Conservation (phyloP, 2,888 invertebrate genomes). For the Heteropelma amictum region DNA sequence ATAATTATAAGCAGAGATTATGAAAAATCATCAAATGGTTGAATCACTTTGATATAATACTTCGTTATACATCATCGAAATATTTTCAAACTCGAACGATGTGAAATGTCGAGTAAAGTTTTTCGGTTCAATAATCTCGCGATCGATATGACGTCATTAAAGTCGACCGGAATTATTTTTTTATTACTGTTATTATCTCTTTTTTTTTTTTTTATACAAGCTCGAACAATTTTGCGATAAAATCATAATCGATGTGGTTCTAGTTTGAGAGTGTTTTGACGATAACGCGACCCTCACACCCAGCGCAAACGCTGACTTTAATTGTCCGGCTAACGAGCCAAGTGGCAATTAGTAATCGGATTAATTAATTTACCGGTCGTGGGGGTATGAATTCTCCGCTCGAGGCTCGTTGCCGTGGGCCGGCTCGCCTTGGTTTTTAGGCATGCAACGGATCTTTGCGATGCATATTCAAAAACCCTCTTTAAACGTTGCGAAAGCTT, state of each 20-base stretch:
- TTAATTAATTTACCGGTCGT: conserved; percentile 60
- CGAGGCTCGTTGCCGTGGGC: conserved; percentile 6
- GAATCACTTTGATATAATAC: no score
- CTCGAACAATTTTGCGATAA: neutral
- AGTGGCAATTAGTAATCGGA: conserved; percentile 62
- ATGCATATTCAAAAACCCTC: conserved; percentile 46
- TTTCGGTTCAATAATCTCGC: no score
- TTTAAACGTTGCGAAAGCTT: conserved; percentile 32
- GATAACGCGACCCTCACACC: conserved; percentile 48
- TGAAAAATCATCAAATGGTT: no score
- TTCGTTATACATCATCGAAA: no score
- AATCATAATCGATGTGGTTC: neutral
- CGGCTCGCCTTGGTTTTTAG: conserved; percentile 3
- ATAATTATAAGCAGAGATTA: no score
- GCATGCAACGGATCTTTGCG: conserved; percentile 42
- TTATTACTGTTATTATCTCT: no score
- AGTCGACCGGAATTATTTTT: no score
- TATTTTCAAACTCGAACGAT: no score
- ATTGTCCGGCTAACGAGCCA: conserved; percentile 60
- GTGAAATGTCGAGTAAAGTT: no score
- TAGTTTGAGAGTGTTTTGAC: conserved; percentile 32
- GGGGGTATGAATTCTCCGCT: conserved; percentile 12
- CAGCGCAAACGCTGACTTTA: conserved; percentile 53
- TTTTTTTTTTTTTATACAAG: neutral
- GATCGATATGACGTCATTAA: no score